Base-by-base conservation (phyloP, 2,797 vertebrate genomes). In the Hemitrygon akajei region DNA sequence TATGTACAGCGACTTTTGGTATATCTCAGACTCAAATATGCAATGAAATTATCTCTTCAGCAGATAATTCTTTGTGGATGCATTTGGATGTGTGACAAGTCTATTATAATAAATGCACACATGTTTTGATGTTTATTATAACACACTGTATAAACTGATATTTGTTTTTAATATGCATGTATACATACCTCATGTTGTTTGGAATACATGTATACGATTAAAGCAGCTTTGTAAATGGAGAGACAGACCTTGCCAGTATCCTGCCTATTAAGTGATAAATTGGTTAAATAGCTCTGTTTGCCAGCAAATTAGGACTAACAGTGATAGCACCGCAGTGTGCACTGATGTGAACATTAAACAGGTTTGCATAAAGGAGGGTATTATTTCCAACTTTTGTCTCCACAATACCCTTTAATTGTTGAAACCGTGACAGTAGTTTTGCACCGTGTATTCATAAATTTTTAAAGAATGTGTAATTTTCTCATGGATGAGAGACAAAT, bases 201-300 rank as follows among this genome's bases (percentile, higher is more conserved):
- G 34, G 69, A n/a, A 75, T 93, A 27, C 56, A 71, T 76, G 37
- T 30, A 71, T 40, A 93, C 9, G 25, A 73, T 76, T n/a, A 73
- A 76, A 93, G 37, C 40, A 93, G 91, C 37, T 27, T 18, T 47
- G 71, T 76, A 58, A 93, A 40, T 75, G 37, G 91, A 92, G 9
- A 92, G 34, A 22, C 69, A 75, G 34, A 75, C 47, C 71, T 58
- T 76, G 71, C 69, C 91, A 93, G 91, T 76, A 47, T 27, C 34
- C 37, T 76, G 91, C 47, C 91, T 40, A 93, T 93, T 93, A 76
- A 93, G 12, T 93, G 91, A 56, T 76, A 93, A 93, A 75, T 93
- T 93, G 71, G 91, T 76, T 93, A 93, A 93, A 93, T 58, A 93
- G 91, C 91, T 76, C 58, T 92, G 91, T 92, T 92, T 93, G 71